Evolutionary conservation across 1,140 invertebrate species (phyloP), one percentile per base, ranked within the genome.

Genomic region (Tetramorium alpestre): DNA sequence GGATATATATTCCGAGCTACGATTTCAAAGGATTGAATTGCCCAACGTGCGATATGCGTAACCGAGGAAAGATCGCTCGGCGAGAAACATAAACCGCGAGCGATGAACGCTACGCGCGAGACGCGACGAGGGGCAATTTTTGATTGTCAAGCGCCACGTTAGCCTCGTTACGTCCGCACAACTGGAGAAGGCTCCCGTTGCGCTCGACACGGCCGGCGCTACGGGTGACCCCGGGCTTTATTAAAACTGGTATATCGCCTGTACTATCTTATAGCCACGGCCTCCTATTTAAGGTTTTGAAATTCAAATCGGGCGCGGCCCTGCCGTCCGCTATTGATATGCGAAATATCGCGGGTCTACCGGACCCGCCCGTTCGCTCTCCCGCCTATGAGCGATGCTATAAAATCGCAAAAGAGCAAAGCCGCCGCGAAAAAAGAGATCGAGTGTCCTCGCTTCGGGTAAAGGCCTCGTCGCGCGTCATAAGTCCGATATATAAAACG

Each of bases 231-330:
- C 81, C 89, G 87, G 87, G 90, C 91, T 93, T 93, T 93, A 93
- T 93, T 93, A 93, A 93, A 93, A 93, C 91, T 41, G 86, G 88
- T 92, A 92, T 93, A 93, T 93, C 91, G 91, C 87, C 82, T 91
- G 89, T 93, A 92, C 92, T 92, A 93, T 93, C 92, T 93, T 93
- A 92, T 90, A 93, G 91, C 87, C 89, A 89, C 91, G 91, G 93
- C 88, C 92, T 92, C 90, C 91, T 91, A 93, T 93, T 93, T 92
- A 91, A 92, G 87, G 91, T 93, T 93, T 93, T 93, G 92, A 93
- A 93, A 93, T 93, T 93, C 91, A 93, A 93, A 93, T 93, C 91
- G 91, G 90, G 84, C 91, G 80, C 67, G 56, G 82, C 78, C 77
- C 86, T 91, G 89, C 90, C 92, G 91, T 93, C 87, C 90, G 91